phyloP scores from a whole-genome alignment of 2,113 vertebrate species.

The Crotalus tigris region DNA sequence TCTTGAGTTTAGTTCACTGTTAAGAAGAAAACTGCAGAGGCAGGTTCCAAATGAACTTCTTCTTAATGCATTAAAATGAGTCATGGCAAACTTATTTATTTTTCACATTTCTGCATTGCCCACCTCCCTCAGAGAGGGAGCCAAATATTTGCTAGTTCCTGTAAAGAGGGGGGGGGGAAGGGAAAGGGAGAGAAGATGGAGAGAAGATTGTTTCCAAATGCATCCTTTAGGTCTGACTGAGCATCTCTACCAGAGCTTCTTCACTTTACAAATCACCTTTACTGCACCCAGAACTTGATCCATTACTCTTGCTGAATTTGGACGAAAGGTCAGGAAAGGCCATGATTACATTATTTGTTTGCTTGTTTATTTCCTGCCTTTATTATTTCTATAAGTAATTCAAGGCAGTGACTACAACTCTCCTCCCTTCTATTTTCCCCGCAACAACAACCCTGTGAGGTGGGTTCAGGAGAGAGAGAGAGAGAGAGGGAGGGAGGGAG shows the following conservation, averaged over 20 bases:
- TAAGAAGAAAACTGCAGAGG: background rate
- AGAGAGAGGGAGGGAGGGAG: too few species aligned
- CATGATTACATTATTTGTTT: background rate
- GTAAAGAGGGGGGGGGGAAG: background rate
- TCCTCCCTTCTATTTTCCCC: background rate
- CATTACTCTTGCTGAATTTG: background rate
- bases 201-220: background rate
- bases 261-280: constrained; percentile 4
- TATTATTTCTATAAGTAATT: background rate
- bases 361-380: background rate
- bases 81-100: background rate
- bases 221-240: background rate
- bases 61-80: background rate
- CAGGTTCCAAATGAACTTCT: background rate
- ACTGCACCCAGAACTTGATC: constrained; percentile 2
- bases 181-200: background rate
- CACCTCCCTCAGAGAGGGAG: background rate
- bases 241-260: background rate
- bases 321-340: background rate
- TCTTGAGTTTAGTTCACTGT: background rate
- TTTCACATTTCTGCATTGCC: background rate
- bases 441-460: background rate
- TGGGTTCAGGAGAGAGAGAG: background rate
- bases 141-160: background rate
- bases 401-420: background rate